Evolutionary conservation across 1,140 invertebrate species (phyloP).

Genomic region (Holotrichia oblita): DNA sequence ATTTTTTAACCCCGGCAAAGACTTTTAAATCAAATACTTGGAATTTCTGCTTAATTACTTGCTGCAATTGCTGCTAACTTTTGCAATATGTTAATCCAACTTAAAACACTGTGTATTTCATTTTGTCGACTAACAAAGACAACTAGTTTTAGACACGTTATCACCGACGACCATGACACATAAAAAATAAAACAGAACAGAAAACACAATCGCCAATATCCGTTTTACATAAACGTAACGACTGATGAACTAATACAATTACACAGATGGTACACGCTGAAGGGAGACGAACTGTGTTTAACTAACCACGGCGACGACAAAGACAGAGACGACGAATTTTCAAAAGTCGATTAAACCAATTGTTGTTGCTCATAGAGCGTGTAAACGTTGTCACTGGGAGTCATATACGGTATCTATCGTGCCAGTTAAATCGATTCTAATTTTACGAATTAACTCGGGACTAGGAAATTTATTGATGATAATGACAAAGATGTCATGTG

Average conservation of each 20-base stretch:
- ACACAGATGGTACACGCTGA: background rate
- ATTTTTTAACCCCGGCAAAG: no score
- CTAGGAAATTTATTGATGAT: no score
- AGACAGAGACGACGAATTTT: background rate
- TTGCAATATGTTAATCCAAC: no score
- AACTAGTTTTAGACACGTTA: no score
- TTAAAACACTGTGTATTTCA: no score
- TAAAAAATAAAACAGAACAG: background rate
- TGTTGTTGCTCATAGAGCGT: conserved; percentile 41
- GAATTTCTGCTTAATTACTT: no score
- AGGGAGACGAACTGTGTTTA: background rate
- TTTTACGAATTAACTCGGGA: background rate
- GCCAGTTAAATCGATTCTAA: conserved; percentile 13
- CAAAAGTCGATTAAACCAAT: conserved; percentile 42
- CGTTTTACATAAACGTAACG: conserved; percentile 12
- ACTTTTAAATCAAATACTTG: no score
- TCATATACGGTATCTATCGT: background rate
- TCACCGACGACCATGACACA: background rate
- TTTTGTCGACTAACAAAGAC: no score
- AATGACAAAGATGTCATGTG: no score
- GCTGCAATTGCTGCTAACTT: no score
- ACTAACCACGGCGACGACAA: background rate
- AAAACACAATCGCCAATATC: conserved; percentile 20
- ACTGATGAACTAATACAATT: background rate
- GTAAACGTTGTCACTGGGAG: conserved; percentile 40